Evolutionary conservation across 2,797 vertebrate genomes (phyloP), one percentile per base, ranked within the genome.

Genomic region (Tolypeutes matacus): DNA sequence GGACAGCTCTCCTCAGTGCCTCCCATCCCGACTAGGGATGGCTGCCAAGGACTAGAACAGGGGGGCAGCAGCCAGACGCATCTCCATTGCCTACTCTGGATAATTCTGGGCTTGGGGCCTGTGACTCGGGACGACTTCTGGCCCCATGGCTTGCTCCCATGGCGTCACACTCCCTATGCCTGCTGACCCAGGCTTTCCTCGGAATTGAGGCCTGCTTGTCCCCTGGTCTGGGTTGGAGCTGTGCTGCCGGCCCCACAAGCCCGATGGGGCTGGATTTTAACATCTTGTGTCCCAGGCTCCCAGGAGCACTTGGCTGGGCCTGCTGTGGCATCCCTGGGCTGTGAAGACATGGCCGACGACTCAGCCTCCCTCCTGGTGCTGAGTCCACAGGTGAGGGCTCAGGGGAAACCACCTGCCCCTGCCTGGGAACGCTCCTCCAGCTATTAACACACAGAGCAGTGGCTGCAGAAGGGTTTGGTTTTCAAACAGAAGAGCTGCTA

Each of bases 381-480:
- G 4, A 4, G 51, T 67, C 27, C 65, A 5, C 0, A 4, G 39
- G 64, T 0, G 1, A 78, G 77, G 87, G 64, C 49, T n/a, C 72
- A 80, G 87, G 39, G 2, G 64, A 36, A 64, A 58, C 2, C 27
- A 5, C 39, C 70, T 69, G 81, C 60, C 82, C 42, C 27, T 0
- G 3, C 78, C 53, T 46, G 18, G 81, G 69, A 34, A 53, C 0
- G 29, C 46, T 3, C 36, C 80, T 85, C 34, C 18, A 92, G 96
- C 97, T 96, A 96, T 85, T 90, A 96, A 93, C 69, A 93, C 96
- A 87, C 95, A 67, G 77, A 92, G 89, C 0, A 0, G 92, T 69
- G 76, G 94, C 96, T 94, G 91, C 75, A 86, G 96, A 96, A 94
- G 96, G 95, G 92, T 95, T 96, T 96, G 94, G 93, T 97, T 97